A percentile compares a stretch with the other conserved stretches of the same genome.
These are phyloP conservation scores for Rhinogobio ventralis DNA, from an alignment of 2,797 vertebrate species.

Conservation along the genomic window DNA sequence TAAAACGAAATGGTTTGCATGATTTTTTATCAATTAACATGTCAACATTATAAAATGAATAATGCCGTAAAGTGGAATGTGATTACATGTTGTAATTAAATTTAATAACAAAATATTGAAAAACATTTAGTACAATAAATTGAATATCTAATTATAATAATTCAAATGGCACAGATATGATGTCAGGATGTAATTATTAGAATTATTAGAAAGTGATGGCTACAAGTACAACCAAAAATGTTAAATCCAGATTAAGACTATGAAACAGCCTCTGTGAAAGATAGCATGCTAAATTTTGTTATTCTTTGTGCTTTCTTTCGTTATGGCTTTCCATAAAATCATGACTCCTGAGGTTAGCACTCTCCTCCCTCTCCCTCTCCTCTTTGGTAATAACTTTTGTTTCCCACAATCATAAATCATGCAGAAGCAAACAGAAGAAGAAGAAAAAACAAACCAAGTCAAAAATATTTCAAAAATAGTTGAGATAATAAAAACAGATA, in stretches of 20 bases:
- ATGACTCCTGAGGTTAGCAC: neutral
- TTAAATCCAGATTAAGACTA: neutral
- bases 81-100: too few relatives aligned
- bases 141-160: neutral
- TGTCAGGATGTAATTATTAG: neutral
- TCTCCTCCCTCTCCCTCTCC: neutral
- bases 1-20: neutral
- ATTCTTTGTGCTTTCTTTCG: neutral
- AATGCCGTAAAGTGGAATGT: too few relatives aligned
- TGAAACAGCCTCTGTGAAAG: neutral
- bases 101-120: too few relatives aligned
- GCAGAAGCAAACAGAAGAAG: constrained; percentile 2
- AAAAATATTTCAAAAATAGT: neutral
- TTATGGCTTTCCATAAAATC: constrained; percentile 2
- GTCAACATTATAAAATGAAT: too few relatives aligned
- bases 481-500: neutral
- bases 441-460: neutral
- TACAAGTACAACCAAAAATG: neutral
- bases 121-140: too few relatives aligned
- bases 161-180: neutral
- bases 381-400: constrained; percentile 8
- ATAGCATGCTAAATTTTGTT: neutral
- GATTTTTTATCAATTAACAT: neutral
- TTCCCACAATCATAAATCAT: constrained; percentile 29
- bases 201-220: neutral